Conservation (phyloP, 1,140 invertebrate genomes). For the Drosophila funebris region DNA sequence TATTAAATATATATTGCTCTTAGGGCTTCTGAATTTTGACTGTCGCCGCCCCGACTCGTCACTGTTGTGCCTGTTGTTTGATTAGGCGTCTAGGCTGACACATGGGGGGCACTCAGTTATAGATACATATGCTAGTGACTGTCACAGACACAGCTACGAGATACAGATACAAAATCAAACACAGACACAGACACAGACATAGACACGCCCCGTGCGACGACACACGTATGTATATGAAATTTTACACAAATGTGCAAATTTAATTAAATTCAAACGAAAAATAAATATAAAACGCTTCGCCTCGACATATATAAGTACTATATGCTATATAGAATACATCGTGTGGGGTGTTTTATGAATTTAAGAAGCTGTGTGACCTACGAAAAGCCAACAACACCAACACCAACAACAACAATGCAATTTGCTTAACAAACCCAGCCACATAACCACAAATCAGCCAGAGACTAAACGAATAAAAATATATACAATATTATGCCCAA, state of each 20-base stretch:
- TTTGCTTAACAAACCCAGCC: constrained; percentile 26
- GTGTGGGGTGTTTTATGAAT: constrained; percentile 17
- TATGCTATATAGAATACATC: constrained; percentile 15
- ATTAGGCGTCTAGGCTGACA: constrained; percentile 78
- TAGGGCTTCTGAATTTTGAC: constrained; percentile 58
- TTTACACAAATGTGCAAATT: constrained; percentile 81
- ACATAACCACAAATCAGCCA: background rate
- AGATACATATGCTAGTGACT: constrained; percentile 13
- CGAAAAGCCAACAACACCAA: no score
- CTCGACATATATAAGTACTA: constrained; percentile 48
- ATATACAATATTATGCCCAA: constrained; percentile 43
- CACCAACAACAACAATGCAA: constrained; percentile 15
- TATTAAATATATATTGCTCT: constrained; percentile 37
- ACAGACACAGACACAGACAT: constrained; percentile 2
- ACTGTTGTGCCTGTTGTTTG: constrained; percentile 58
- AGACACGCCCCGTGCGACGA: constrained; percentile 31
- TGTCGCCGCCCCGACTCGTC: constrained; percentile 41
- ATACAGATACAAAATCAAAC: constrained; percentile 18
- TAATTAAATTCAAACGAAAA: constrained; percentile 81
- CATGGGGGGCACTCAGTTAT: constrained; percentile 54
- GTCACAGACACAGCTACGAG: constrained; percentile 17
- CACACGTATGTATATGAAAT: constrained; percentile 73
- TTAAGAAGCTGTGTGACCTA: constrained; percentile 45
- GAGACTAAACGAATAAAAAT: constrained; percentile 31
- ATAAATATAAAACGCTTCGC: constrained; percentile 70